Base-by-base conservation (phyloP, 2,113 vertebrate species). In the Melanocharis versteri region DNA sequence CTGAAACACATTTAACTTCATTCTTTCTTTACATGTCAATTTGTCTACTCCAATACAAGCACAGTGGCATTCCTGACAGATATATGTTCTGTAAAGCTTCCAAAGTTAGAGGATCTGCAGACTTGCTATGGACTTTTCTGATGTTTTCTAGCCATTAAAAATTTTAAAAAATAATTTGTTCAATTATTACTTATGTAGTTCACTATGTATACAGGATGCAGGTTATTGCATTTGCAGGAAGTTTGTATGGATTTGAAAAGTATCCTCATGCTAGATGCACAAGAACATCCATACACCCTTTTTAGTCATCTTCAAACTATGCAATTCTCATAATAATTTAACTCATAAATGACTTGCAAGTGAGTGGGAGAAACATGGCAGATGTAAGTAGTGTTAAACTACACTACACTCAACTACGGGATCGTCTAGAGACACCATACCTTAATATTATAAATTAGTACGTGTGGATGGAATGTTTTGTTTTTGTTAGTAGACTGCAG, bases 211-310 rank as follows among this genome's bases (percentile, higher is more conserved):
- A 26, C 4, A 53, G 9, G 11, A 28, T 45, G 1, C 5, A 70
- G 21, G 9, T 26, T 87, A 31, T 12, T 86, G 23, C 6, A 20
- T 79, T 53, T 83, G 4, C 8, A 56, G 53, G 17, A 69, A 57
- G 4, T 2, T 73, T 81, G 33, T 40, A 56, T 27, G 28, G 19
- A 31, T 91, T 56, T 53, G 8, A 44, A 45, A 39, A 50, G 13
- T 21, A 31, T 40, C 66, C 5, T 86, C 15, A 23, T 28, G 15
- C 9, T 2, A 5, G 10, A 85, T 19, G 6, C 51, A 53, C 21
- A 81, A 2, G 4, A 10, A 22, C 7, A 35, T 23, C 10, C 7
- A 37, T 5, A 45, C 6, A 14, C 0, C 4, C 33, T 68, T 71
- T 83, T 64, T 7, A 68, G 42, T 35, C 3, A 15, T 19, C 24